Percentiles rank a stretch among this genome's conserved stretches.
These are phyloP conservation scores for Tachina grossa DNA, from an alignment of 2,888 invertebrate species.

Conservation along the genomic window DNA sequence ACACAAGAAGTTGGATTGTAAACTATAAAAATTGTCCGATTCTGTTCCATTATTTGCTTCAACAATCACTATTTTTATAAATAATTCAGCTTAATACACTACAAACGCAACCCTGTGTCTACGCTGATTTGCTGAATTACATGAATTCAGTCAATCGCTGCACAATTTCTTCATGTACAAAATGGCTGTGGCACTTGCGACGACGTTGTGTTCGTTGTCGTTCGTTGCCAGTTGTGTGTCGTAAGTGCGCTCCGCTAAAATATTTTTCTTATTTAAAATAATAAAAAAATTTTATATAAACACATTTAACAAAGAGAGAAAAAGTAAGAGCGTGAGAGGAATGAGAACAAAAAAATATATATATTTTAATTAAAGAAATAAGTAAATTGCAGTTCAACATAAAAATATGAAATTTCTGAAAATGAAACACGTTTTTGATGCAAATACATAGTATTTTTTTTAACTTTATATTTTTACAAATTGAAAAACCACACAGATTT, in stretches of 20 bases:
- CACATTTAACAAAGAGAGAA: conserved; percentile 51
- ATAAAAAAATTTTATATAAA: conserved; percentile 47
- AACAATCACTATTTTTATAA: neutral
- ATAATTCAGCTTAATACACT: conserved; percentile 46
- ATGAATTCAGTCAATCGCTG: conserved; percentile 50
- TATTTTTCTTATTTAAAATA: conserved; percentile 65
- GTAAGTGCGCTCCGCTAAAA: conserved; percentile 73
- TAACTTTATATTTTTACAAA: conserved; percentile 43
- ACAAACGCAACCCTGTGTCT: conserved; percentile 47
- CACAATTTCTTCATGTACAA: conserved; percentile 73
- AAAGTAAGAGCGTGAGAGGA: conserved; percentile 45
- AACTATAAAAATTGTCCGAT: neutral
- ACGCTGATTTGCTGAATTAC: conserved; percentile 66
- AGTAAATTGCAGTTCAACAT: conserved; percentile 58
- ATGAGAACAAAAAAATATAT: conserved; percentile 58
- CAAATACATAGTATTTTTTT: conserved; percentile 53
- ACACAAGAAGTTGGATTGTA: neutral
- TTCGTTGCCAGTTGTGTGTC: conserved; percentile 76
- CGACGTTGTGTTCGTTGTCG: conserved; percentile 76
- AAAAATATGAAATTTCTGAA: conserved; percentile 61
- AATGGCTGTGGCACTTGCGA: conserved; percentile 75
- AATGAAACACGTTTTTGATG: conserved; percentile 64
- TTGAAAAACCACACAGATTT: conserved; percentile 35
- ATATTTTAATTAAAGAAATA: conserved; percentile 50
- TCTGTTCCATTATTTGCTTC: neutral